phyloP scores from a whole-genome alignment of 2,113 vertebrate genomes.

The Alethe diademata region DNA sequence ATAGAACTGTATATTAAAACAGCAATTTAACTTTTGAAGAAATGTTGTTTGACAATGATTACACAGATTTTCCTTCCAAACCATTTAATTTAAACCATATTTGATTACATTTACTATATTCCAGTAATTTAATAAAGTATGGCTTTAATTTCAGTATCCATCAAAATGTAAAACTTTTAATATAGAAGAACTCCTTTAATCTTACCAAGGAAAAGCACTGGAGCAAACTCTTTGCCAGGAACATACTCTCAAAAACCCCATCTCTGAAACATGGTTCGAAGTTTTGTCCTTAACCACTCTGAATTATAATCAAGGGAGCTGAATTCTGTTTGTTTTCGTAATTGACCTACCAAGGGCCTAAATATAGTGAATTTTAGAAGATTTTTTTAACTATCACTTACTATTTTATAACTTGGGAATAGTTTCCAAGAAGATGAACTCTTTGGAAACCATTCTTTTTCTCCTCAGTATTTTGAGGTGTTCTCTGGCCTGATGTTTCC shows the following conservation, averaged over 20 bases:
- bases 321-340: background rate
- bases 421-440: background rate
- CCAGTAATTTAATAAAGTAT: background rate
- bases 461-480: background rate
- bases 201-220: background rate
- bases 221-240: background rate
- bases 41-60: background rate
- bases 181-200: background rate
- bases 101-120: slow-evolving; percentile 5
- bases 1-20: background rate
- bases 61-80: slow-evolving; percentile 7
- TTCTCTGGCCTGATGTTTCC: background rate
- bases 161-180: background rate
- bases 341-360: background rate
- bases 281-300: background rate
- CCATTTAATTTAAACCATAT: background rate
- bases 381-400: background rate
- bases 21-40: background rate
- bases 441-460: background rate
- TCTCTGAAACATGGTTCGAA: background rate
- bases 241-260: background rate
- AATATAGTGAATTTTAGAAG: background rate
- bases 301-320: background rate
- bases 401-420: background rate
- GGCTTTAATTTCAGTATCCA: background rate